Evolutionary conservation across 2,888 invertebrate genomes (phyloP).

Genomic region (Archaeoteleia sp.): DNA sequence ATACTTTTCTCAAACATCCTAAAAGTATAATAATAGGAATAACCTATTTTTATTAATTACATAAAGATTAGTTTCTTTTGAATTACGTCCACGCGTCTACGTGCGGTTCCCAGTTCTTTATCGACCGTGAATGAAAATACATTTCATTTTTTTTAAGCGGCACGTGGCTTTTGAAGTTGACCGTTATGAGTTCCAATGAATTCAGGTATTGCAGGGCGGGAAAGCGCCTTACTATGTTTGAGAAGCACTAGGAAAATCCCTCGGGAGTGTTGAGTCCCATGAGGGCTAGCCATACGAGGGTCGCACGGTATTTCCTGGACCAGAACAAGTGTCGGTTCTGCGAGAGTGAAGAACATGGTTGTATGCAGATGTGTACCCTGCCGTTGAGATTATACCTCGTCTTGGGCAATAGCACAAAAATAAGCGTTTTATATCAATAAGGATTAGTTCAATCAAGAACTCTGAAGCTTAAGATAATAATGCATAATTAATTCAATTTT

Average conservation of each 20-base stretch:
- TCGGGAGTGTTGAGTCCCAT: slow-evolving; percentile 63
- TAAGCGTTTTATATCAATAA: slow-evolving; percentile 12
- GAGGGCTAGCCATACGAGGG: slow-evolving; percentile 47
- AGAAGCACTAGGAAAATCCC: slow-evolving; percentile 66
- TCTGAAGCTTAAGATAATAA: no score
- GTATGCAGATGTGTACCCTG: slow-evolving; percentile 63
- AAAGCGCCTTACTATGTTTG: slow-evolving; percentile 59
- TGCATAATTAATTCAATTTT: no score
- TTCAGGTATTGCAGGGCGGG: slow-evolving; percentile 62
- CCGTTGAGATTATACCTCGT: slow-evolving; percentile 3
- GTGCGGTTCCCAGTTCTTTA: no score
- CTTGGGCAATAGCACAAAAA: slow-evolving; percentile 6
- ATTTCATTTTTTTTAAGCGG: slow-evolving; percentile 15
- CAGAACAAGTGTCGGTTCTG: slow-evolving; percentile 21
- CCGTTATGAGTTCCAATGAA: slow-evolving; percentile 48
- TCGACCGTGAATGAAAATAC: no score
- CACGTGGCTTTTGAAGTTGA: slow-evolving; percentile 60
- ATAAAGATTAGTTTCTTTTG: no score
- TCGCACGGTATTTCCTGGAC: slow-evolving; percentile 5
- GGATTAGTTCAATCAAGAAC: neutral
- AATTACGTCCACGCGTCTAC: no score
- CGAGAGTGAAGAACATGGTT: slow-evolving; percentile 67
- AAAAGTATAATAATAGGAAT: no score
- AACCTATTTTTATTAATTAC: no score
- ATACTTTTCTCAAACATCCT: no score